phyloP scores from a whole-genome alignment of 2,113 vertebrate genomes.

The Pteropus alecto region DNA sequence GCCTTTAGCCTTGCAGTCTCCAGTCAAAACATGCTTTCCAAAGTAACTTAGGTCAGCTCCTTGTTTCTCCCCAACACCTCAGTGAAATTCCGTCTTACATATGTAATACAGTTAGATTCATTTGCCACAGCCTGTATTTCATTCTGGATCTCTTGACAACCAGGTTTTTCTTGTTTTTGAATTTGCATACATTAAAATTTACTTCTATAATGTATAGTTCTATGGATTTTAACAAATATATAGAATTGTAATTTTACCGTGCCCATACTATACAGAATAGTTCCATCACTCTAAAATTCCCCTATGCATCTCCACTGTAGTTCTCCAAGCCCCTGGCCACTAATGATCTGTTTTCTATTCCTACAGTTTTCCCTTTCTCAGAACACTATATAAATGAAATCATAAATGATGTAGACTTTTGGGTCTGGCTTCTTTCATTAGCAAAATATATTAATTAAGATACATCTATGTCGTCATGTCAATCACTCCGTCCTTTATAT shows the following conservation, averaged over 20 bases:
- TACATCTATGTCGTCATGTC: no score
- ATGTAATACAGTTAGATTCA: not conserved
- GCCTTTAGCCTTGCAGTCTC: not conserved
- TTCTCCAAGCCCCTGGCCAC: not conserved
- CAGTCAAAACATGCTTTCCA: not conserved
- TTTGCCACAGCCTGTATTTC: not conserved
- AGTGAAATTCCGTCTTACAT: not conserved
- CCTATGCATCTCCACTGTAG: no score
- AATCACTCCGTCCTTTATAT: not conserved
- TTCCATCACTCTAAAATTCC: not conserved
- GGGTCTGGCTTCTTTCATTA: not conserved
- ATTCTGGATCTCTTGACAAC: not conserved
- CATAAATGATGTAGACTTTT: not conserved
- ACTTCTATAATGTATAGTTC: not conserved
- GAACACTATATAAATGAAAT: not conserved
- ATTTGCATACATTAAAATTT: not conserved
- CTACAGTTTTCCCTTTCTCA: not conserved
- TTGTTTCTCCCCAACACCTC: not conserved
- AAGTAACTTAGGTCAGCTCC: not conserved
- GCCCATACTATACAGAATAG: not conserved
- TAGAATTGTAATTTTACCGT: not conserved
- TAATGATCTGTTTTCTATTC: not conserved
- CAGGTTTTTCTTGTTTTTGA: not conserved
- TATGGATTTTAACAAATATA: not conserved
- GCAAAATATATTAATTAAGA: not conserved